Base-by-base conservation (phyloP, 2,888 invertebrate genomes). In the Synergus japonicus region DNA sequence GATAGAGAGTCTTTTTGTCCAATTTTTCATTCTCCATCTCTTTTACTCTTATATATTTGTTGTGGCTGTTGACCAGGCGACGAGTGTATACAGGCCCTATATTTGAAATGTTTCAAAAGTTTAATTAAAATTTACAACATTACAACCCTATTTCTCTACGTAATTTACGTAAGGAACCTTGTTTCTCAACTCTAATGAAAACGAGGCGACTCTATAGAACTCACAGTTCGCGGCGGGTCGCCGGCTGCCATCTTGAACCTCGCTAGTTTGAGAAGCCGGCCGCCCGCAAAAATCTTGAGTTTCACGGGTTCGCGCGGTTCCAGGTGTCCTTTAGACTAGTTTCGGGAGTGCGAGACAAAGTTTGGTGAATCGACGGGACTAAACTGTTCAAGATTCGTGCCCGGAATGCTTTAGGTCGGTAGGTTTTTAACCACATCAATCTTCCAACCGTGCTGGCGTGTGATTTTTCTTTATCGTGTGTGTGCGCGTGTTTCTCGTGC, bases 221-320 rank as follows among this genome's bases (percentile, higher is more conserved):
- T 54, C 49, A 77, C 60, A 76, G 79, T 88, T 84, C 93, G 93
- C 93, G 94, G 94, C 94, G 93, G 95, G 94, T 94, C 94, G 95
- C 94, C 94, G 94, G 95, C 95, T 95, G 95, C 96, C 96, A 96
- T 96, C 95, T 96, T 96, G 96, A 94, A 95, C 94, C 94, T 94
- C 94, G 93, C 94, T 95, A 94, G 94, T 94, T 90, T 94, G 93
- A 94, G 94, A 95, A 95, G 95, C 96, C 95, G 96, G 95, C 94
- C 91, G 90, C 90, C 90, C 89, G 88, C 87, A 88, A 91, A 90
- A 90, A 90, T 88, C 88, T 82, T 78, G 87, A 87, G 87, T 90
- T 90, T 89, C 84, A 88, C 89, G 89, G 89, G 89, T 87, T 88
- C 84, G 85, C 87, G 87, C 86, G 88, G 87, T 86, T 87, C 86